Percentiles rank a stretch among this genome's conserved stretches.
Conservation (phyloP, 1,140 invertebrate genomes). For the Lepidurus packardi region DNA sequence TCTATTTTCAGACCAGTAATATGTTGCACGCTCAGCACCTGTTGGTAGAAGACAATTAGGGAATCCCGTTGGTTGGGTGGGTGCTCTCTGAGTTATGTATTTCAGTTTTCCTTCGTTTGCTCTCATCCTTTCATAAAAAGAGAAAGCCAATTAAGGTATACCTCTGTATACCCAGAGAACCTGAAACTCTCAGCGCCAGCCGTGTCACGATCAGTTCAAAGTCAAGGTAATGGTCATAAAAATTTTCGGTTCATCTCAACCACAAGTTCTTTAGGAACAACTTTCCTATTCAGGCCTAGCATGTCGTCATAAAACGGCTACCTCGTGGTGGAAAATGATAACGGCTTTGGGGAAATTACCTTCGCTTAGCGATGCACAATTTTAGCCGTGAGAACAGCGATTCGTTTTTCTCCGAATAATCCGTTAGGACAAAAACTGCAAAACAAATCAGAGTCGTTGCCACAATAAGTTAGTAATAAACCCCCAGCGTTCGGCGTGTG, state of each 20-base stretch:
- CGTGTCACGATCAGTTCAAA: background rate
- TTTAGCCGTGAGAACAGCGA: background rate
- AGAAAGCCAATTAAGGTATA: background rate
- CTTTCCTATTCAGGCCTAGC: background rate
- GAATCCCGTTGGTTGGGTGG: background rate
- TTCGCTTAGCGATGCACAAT: background rate
- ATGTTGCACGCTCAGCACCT: background rate
- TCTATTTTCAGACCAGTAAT: background rate
- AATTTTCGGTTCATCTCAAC: background rate
- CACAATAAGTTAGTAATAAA: no score
- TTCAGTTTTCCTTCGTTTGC: background rate
- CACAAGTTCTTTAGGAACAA: background rate
- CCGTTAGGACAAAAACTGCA: background rate
- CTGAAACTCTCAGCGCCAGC: background rate
- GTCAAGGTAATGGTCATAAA: slow-evolving; percentile 8
- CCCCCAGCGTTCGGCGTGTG: no score
- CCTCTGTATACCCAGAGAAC: background rate
- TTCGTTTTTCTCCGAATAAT: background rate
- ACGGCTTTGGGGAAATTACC: slow-evolving; percentile 1
- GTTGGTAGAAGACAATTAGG: background rate
- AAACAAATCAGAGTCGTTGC: no score
- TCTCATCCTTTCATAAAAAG: background rate
- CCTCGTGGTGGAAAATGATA: background rate
- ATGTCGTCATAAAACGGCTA: background rate
- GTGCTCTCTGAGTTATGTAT: background rate